phyloP scores from a whole-genome alignment of 2,888 invertebrate species.

The Adineta ricciae region DNA sequence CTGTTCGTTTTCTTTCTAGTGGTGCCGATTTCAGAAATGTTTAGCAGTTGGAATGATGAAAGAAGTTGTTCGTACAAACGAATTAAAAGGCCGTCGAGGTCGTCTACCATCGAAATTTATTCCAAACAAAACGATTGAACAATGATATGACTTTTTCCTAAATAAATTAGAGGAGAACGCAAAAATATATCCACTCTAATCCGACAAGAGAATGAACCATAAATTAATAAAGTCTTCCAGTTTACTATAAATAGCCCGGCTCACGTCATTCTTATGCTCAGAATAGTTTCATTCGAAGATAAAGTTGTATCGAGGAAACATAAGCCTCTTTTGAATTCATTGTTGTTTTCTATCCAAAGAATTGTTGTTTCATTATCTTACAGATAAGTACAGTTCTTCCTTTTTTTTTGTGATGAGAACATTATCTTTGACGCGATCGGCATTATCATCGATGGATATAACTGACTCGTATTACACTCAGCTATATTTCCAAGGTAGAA shows the following conservation, averaged over 20 bases:
- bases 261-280: too few species aligned
- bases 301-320: too few species aligned
- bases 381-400: background rate
- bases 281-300: too few species aligned
- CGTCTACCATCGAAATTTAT: conserved; percentile 76
- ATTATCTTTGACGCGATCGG: background rate
- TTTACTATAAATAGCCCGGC: too few species aligned
- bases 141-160: too few species aligned
- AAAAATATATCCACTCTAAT: too few species aligned
- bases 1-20: conserved; percentile 46
- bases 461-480: background rate
- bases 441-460: background rate
- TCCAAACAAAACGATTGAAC: too few species aligned
- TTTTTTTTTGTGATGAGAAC: background rate
- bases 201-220: too few species aligned
- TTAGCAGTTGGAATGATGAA: conserved; percentile 96
- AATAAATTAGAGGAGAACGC: too few species aligned
- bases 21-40: conserved; percentile 97
- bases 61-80: conserved; percentile 90
- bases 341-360: too few species aligned
- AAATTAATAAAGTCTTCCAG: too few species aligned
- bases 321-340: too few species aligned
- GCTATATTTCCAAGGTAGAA: background rate
- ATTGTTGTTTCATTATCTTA: background rate
- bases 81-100: conserved; percentile 86